Evolutionary conservation across 2,888 invertebrate species (phyloP), one percentile per base, ranked within the genome.

Genomic region (Atethmia centrago): DNA sequence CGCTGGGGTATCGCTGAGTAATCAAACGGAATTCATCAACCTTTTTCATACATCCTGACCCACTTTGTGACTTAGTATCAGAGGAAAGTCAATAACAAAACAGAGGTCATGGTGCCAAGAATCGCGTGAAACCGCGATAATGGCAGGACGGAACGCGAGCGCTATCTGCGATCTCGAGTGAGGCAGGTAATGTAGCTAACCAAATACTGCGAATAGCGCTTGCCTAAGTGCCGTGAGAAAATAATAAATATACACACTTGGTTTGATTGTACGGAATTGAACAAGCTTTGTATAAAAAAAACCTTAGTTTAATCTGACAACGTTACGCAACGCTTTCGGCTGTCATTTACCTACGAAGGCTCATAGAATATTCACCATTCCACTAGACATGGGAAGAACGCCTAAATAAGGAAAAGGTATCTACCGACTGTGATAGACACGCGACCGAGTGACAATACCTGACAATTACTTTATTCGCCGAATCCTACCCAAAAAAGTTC

Each of bases 51-150:
- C 68, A 82, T 85, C 80, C 79, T 90, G 90, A 88, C 90, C 88
- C 83, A 87, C 78, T 81, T 87, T 68, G 73, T 79, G 75, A 71
- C 36, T 85, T 80, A 82, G 87, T 84, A 84, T 87, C 80, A 83
- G 80, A 89, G 87, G 87, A 92, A 94, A 93, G 93, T 94, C 93
- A 93, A 94, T 94, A 94, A 88, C 88, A 89, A 89, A 90, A 89
- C 88, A 89, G 92, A 93, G 94, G 93, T 94, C 93, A 93, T 88
- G 91, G 92, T 90, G 90, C 86, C 85, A 91, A 93, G 92, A 92
- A 90, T 95, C 91, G 94, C 94, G 93, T 95, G 95, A 92, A 93
- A 85, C 85, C 72, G 81, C 88, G 82, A 84, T 93, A 93, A 92
- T 92, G 84, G 90, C 86, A 84, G 87, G 89, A 85, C 84, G 88